Base-by-base conservation (phyloP, 2,797 vertebrate genomes). In the Loris lydekkerianus region DNA sequence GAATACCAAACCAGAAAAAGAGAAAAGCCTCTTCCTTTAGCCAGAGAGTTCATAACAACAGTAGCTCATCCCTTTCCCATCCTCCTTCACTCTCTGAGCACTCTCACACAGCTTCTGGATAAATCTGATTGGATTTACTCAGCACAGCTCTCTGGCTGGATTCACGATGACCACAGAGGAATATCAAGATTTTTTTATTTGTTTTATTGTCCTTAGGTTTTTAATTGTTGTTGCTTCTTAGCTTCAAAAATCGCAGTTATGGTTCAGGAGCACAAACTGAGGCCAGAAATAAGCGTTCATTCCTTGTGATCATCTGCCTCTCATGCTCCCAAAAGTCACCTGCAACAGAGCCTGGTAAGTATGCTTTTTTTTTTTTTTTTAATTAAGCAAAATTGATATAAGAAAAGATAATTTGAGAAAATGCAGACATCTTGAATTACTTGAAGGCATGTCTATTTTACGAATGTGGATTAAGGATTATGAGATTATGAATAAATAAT, bases 11-110 rank as follows among this genome's bases (percentile, higher is more conserved):
- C 15, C 84, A 46, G 77, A 86, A 86, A 70, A 92, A 95, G 77
- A 94, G 95, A 92, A 97, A 97, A 97, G 85, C 23, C 86, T 97
- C 69, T 80, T 60, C 60, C 95, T 92, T 85, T 76, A 95, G 93
- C 49, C 76, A 82, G 77, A 91, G 60, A 29, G 37, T 81, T 95
- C 63, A 91, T 67, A 95, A 88, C 86, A n/a, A n/a, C 72, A 70
- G 92, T 75, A 93, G 77, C 17, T 25, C 93, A 93, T 89, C 70
- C 34, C 91, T 0, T 78, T 93, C 92, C 17, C 61, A 89, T 85
- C 77, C 53, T 37, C 37, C 83, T 95, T 96, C 95, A 73, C 37
- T 93, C 96, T 85, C 23, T 73, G 91, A 65, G 14, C 4, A 2
- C 3, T 18, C 13, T 95, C 78, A 70, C 90, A 96, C 14, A 93